Conservation (phyloP, 1,140 invertebrate genomes). For the Drosophila kanapiae region DNA sequence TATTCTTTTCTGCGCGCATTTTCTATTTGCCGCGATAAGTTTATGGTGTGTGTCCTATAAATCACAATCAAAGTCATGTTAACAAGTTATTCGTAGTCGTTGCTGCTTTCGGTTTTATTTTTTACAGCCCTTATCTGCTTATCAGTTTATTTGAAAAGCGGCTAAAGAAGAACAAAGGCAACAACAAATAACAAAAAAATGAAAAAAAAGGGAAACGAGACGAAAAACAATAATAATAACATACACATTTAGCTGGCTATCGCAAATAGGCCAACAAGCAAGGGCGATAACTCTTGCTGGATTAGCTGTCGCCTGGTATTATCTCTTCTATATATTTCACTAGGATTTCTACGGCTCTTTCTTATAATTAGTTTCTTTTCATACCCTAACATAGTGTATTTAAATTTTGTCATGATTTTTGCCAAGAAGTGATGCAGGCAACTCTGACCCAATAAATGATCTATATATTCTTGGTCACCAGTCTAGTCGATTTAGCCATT, state of each 20-base stretch:
- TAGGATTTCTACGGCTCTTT: not conserved
- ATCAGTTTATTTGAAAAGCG: slow-evolving; percentile 46
- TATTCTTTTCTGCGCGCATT: slow-evolving; percentile 8
- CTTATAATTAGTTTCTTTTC: no score
- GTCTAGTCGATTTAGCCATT: no score
- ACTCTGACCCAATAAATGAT: no score
- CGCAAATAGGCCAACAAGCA: slow-evolving; percentile 37
- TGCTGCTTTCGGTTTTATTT: slow-evolving; percentile 29
- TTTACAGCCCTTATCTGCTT: slow-evolving; percentile 58
- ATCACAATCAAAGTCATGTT: slow-evolving; percentile 65
- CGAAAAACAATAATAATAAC: slow-evolving; percentile 41
- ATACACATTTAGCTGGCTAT: slow-evolving; percentile 39
- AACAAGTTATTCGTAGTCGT: slow-evolving; percentile 54
- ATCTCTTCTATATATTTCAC: slow-evolving; percentile 32
- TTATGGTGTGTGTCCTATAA: slow-evolving; percentile 55
- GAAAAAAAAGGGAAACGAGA: not conserved
- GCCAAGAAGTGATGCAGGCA: no score
- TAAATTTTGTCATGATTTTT: no score
- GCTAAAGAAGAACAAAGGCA: slow-evolving; percentile 7
- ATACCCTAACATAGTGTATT: no score
- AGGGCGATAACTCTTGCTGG: slow-evolving; percentile 45
- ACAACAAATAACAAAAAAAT: not conserved
- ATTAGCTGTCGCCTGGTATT: slow-evolving; percentile 35
- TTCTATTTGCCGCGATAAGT: slow-evolving; percentile 43
- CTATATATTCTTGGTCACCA: no score